These are phyloP conservation scores for Meghimatium bilineatum DNA, from an alignment of 2,888 invertebrate species.

Conservation along the genomic window DNA sequence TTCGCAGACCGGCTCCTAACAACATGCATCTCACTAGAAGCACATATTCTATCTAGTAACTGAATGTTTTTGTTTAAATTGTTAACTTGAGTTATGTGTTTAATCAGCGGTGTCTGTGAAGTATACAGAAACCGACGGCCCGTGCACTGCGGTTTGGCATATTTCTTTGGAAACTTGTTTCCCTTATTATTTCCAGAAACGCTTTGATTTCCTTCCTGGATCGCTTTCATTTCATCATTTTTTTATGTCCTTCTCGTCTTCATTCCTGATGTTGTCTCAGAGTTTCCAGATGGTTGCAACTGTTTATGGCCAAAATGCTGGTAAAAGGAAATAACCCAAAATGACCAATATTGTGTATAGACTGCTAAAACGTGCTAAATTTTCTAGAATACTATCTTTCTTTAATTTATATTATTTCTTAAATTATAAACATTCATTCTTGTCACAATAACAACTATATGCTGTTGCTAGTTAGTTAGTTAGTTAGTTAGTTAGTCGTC, in stretches of 20 bases:
- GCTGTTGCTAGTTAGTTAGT: no score
- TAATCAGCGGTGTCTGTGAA: neutral
- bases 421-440: no score
- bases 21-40: neutral
- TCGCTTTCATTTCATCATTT: neutral
- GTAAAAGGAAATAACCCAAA: no score
- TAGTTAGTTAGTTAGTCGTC: no score
- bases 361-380: no score
- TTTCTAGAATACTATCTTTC: no score
- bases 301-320: no score
- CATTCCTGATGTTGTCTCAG: neutral
- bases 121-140: neutral
- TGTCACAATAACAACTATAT: no score
- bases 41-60: neutral
- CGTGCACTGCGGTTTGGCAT: neutral
- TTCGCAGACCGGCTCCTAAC: neutral
- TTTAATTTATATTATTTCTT: no score
- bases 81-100: constrained; percentile 6
- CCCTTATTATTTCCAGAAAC: neutral
- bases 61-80: neutral
- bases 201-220: neutral
- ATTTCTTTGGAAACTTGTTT: neutral
- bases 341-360: no score
- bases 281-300: neutral
- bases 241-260: neutral